phyloP scores from a whole-genome alignment of 2,888 invertebrate species.

The Pristionchus arcanus region DNA sequence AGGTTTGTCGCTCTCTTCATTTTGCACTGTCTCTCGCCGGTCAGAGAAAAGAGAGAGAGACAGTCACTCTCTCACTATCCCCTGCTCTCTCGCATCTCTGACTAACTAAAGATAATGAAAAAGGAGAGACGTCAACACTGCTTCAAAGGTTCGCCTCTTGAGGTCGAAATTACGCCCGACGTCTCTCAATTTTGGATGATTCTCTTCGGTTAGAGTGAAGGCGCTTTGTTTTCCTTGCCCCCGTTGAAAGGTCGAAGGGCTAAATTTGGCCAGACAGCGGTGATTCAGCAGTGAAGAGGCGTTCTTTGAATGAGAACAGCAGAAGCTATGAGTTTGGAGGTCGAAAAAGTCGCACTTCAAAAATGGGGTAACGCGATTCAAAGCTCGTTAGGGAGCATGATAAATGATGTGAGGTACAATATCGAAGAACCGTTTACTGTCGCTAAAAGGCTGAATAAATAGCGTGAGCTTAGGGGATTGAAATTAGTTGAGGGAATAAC shows the following conservation, averaged over 20 bases:
- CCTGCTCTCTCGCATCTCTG: neutral
- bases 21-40: neutral
- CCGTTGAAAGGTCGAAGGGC: neutral
- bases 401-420: neutral
- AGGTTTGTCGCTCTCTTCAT: slow-evolving; percentile 56
- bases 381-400: neutral
- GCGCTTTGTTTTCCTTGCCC: neutral
- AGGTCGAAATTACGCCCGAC: too few relatives aligned
- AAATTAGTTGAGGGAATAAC: neutral
- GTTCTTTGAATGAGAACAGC: neutral
- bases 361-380: neutral
- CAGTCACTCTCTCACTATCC: neutral
- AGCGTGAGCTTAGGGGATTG: neutral
- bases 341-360: neutral
- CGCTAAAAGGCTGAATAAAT: neutral
- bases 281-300: neutral
- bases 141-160: too few relatives aligned
- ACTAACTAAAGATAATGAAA: too few relatives aligned
- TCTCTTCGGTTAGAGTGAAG: too few relatives aligned
- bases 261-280: too few relatives aligned
- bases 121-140: too few relatives aligned
- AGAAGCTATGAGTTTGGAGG: neutral
- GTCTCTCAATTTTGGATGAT: too few relatives aligned
- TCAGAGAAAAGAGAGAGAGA: too few relatives aligned
- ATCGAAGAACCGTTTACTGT: neutral